Conservation (phyloP, 2,113 vertebrate species). For the Cathartes aura region DNA sequence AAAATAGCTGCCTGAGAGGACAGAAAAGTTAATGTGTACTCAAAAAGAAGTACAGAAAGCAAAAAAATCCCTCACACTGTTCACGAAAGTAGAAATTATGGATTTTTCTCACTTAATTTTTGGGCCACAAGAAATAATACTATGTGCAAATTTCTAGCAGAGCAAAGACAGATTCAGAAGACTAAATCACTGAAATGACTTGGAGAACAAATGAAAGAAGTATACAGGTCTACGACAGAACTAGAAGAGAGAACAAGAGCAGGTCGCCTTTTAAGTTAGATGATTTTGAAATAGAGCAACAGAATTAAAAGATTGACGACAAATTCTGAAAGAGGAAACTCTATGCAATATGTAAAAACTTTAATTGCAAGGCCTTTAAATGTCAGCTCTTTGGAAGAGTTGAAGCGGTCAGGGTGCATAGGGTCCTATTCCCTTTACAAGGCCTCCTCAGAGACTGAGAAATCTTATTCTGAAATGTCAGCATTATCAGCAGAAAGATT, state of each 20-base stretch:
- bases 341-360: neutral
- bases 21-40: neutral
- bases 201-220: neutral
- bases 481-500: slow-evolving; percentile 9
- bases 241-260: neutral
- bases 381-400: neutral
- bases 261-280: neutral
- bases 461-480: slow-evolving; percentile 41
- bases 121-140: neutral
- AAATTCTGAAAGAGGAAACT: slow-evolving; percentile 1
- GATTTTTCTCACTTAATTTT: neutral
- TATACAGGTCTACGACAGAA: neutral
- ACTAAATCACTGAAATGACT: neutral
- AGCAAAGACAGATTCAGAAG: neutral
- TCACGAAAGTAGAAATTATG: neutral
- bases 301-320: neutral
- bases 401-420: neutral
- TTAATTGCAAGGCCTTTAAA: slow-evolving; percentile 24
- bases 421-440: neutral
- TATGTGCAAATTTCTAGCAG: neutral
- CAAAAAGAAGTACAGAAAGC: neutral
- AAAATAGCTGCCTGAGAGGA: neutral
- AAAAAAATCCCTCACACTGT: neutral
- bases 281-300: neutral
- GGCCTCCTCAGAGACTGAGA: neutral